phyloP scores from a whole-genome alignment of 2,888 invertebrate species.

The Hirtodrosophila trivittata region DNA sequence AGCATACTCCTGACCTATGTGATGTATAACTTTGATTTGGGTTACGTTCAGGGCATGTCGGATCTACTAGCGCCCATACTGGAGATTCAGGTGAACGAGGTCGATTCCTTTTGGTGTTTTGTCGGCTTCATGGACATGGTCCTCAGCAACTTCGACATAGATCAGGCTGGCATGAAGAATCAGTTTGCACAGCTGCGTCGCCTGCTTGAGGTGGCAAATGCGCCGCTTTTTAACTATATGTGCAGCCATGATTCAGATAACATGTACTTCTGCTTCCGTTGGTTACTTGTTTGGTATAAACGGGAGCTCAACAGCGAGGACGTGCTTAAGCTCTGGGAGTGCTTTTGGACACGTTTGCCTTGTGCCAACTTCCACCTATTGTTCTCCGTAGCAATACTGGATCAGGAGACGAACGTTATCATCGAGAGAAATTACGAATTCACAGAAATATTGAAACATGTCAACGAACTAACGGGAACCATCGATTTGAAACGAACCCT shows the following conservation, averaged over 20 bases:
- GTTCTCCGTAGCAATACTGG: constrained; percentile 96
- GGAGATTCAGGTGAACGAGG: constrained; percentile 92
- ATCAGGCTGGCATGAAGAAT: constrained; percentile 97
- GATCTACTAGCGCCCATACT: constrained; percentile 97
- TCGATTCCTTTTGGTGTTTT: constrained; percentile 99
- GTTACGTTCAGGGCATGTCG: constrained; percentile 98
- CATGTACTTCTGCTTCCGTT: constrained; percentile 99
- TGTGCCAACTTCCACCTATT: constrained; percentile 97
- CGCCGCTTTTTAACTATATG: constrained; percentile 93
- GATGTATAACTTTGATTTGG: constrained; percentile 99
- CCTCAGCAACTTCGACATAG: constrained; percentile 96
- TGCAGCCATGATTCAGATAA: constrained; percentile 88
- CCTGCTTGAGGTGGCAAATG: constrained; percentile 92
- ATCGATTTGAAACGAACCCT: constrained; percentile 93
- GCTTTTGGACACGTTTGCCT: constrained; percentile 96
- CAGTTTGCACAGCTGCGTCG: constrained; percentile 94
- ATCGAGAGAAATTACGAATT: constrained; percentile 96
- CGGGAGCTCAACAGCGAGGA: constrained; percentile 95
- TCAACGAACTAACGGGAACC: constrained; percentile 96
- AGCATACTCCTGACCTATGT: constrained; percentile 99
- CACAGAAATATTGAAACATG: constrained; percentile 97
- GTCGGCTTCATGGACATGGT: constrained; percentile 98
- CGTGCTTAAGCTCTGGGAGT: constrained; percentile 97
- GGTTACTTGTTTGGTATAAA: constrained; percentile 98
- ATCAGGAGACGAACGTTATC: constrained; percentile 93